Conservation (phyloP, 2,113 vertebrate genomes). For the Prietella phreatophila region DNA sequence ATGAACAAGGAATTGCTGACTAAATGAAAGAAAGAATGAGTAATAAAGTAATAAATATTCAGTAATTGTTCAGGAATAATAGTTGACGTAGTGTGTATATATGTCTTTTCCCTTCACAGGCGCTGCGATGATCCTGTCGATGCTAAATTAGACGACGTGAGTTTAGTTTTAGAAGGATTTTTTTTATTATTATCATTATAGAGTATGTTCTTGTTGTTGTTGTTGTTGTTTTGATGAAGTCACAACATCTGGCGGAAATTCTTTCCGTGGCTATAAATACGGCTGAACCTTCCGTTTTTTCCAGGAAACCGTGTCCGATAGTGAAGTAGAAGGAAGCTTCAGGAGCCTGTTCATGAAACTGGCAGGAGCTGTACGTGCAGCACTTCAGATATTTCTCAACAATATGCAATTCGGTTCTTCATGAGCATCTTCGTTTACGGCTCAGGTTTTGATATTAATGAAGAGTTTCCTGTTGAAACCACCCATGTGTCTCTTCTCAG, state of each 20-base stretch:
- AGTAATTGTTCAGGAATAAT: background rate
- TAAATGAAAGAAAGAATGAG: background rate
- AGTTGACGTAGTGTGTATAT: background rate
- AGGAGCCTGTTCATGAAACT: conserved; percentile 76
- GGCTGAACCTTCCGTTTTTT: conserved; percentile 8
- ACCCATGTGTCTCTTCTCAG: conserved; percentile 59
- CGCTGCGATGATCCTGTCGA: conserved; percentile 72
- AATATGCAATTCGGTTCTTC: background rate
- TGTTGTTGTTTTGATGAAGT: background rate
- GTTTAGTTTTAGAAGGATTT: conserved; percentile 35
- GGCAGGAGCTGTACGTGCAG: conserved; percentile 72
- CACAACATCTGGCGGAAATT: background rate
- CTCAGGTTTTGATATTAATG: too few relatives aligned
- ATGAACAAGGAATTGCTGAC: too few relatives aligned
- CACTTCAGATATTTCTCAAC: background rate
- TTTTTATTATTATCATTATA: conserved; percentile 2
- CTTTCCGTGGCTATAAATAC: background rate
- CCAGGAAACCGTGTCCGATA: conserved; percentile 73
- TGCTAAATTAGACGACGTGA: conserved; percentile 67
- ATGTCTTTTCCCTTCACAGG: conserved; percentile 52
- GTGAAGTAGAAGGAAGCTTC: conserved; percentile 71
- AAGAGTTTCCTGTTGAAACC: background rate
- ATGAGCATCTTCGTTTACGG: too few relatives aligned
- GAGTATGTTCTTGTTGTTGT: too few relatives aligned
- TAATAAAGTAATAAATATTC: background rate